Conservation (phyloP, 2,113 vertebrate genomes). For the Agapornis roseicollis region DNA sequence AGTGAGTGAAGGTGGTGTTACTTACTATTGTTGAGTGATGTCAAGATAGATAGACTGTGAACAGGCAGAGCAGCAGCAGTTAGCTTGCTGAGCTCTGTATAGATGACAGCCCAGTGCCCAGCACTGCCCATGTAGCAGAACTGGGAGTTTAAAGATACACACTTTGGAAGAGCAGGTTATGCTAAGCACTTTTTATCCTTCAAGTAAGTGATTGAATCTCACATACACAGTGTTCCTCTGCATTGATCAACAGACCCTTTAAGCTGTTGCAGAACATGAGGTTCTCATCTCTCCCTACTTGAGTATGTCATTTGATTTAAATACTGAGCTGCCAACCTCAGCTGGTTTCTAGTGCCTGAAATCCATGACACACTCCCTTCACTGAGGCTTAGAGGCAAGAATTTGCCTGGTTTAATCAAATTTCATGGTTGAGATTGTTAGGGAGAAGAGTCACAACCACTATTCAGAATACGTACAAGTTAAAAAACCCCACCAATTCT, state of each 20-base stretch:
- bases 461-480: neutral
- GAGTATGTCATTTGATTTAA: neutral
- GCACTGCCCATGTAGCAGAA: neutral
- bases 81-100: neutral
- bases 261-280: neutral
- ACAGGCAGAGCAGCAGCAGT: neutral
- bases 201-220: neutral
- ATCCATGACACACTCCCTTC: neutral
- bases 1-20: neutral
- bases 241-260: neutral
- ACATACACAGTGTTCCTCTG: neutral
- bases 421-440: neutral
- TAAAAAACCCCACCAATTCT: neutral
- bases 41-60: neutral
- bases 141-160: neutral
- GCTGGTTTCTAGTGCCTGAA: neutral
- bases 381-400: neutral
- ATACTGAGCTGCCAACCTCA: neutral
- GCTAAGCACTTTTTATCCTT: neutral
- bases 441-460: neutral
- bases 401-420: neutral
- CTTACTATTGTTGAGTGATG: neutral
- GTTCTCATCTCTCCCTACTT: neutral
- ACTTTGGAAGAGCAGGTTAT: rapidly evolving
- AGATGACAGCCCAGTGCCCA: neutral